Evolutionary conservation across 2,113 vertebrate genomes (phyloP).

Genomic region (Mus musculus): GRCm39 chr1:169920501-169921000

Average conservation of each 20-base stretch:
- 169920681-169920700: too few species aligned
- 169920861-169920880: neutral
- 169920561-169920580: neutral
- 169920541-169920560: neutral
- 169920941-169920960: neutral
- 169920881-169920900: neutral
- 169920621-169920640: neutral
- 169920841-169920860: neutral
- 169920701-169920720: neutral
- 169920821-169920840: neutral
- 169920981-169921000: neutral
- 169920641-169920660: neutral
- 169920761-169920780: neutral
- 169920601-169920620: neutral
- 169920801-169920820: neutral
- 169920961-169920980: neutral
- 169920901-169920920: neutral
- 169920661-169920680: neutral
- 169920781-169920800: neutral
- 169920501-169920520: neutral
- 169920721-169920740: too few species aligned
- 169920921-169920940: neutral
- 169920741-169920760: neutral
- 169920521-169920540: neutral
- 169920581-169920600: neutral